Conservation (phyloP, 2,113 vertebrate genomes). For the Fregata magnificens region DNA sequence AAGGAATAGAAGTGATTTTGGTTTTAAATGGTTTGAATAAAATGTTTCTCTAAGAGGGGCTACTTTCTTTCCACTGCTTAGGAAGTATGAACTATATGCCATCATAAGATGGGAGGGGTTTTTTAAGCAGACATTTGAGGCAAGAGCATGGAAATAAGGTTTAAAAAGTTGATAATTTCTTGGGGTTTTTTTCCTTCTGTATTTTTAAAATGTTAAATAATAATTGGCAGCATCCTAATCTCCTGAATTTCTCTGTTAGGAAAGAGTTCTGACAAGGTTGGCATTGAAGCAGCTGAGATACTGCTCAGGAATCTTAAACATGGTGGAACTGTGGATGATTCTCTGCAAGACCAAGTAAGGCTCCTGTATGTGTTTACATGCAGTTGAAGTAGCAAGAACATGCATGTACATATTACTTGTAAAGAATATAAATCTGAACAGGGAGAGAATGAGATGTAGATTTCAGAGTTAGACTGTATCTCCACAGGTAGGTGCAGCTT, state of each 20-base stretch:
- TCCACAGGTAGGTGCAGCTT: not conserved
- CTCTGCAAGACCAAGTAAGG: constrained; percentile 94
- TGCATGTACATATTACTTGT: not conserved
- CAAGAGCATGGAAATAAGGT: not conserved
- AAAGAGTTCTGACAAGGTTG: constrained; percentile 89
- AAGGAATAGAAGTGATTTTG: not conserved
- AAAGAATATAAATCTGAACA: not conserved
- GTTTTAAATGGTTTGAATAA: not conserved
- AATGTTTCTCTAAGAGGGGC: not conserved
- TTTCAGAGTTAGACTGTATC: not conserved
- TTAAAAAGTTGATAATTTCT: not conserved
- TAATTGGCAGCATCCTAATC: not conserved
- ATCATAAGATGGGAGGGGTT: not conserved
- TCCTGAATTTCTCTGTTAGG: constrained; percentile 66
- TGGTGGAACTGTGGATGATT: constrained; percentile 94
- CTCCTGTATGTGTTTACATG: not conserved
- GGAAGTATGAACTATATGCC: not conserved
- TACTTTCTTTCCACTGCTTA: not conserved
- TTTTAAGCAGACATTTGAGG: not conserved
- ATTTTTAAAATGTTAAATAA: not conserved
- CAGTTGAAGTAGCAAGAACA: not conserved
- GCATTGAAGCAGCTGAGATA: constrained; percentile 93
- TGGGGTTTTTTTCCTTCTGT: not conserved
- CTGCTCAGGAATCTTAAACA: constrained; percentile 91
- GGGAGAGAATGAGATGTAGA: not conserved